phyloP scores from a whole-genome alignment of 2,113 vertebrate genomes.

The Perognathus longimembris region DNA sequence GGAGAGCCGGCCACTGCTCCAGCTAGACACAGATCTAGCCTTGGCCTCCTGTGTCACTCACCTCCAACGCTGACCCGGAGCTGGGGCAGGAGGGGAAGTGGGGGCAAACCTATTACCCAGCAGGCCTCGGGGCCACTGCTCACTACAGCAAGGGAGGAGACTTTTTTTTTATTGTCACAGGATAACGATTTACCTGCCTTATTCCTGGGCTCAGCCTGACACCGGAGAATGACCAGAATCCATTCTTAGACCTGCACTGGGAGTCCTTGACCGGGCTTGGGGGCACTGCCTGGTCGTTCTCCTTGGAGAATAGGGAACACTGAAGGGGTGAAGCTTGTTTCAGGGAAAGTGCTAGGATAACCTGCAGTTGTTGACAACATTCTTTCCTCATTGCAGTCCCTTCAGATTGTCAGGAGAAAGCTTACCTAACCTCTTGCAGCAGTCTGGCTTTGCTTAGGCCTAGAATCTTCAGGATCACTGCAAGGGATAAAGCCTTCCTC shows the following conservation, averaged over 20 bases:
- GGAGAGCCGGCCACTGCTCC: neutral
- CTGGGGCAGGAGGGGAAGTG: neutral
- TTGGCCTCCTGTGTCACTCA: neutral
- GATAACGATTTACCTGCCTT: neutral
- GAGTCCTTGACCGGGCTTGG: too few relatives aligned
- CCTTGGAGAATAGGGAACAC: conserved; percentile 4
- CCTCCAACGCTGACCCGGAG: neutral
- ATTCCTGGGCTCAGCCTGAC: neutral
- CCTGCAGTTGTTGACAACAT: neutral
- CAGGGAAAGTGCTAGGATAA: neutral
- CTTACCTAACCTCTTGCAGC: neutral
- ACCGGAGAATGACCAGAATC: too few relatives aligned
- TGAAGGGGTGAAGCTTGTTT: neutral
- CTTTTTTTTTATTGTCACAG: neutral
- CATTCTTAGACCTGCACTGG: neutral
- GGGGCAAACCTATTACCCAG: neutral
- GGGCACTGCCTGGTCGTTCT: neutral
- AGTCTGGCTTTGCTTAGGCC: neutral
- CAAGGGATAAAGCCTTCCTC: neutral
- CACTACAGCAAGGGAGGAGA: conserved; percentile 7
- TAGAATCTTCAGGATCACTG: too few relatives aligned
- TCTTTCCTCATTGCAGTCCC: neutral
- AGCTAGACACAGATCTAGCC: neutral
- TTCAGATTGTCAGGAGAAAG: neutral
- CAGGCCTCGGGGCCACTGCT: neutral